Base-by-base conservation (phyloP, 2,113 vertebrate species). In the Brachypodius melanocephalos region DNA sequence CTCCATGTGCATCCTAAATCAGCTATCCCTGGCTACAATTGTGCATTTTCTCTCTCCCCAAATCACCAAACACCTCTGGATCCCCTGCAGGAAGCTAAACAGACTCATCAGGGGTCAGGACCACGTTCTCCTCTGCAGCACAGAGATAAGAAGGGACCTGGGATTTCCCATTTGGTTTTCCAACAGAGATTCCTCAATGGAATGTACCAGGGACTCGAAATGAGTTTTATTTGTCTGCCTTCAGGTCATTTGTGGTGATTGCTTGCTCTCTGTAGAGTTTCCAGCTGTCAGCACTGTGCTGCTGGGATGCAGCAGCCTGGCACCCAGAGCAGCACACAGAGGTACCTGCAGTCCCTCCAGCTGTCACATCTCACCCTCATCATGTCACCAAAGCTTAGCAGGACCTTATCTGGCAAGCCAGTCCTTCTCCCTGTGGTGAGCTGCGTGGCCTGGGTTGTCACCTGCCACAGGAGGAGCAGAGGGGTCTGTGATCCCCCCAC, bases 1-100 rank as follows among this genome's bases (percentile, higher is more conserved):
- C 51, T 74, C 83, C 45, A 46, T 29, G 28, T 54, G 77, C 88
- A 85, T 96, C 72, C 66, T 95, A 90, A 97, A 83, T 76, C 72
- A 74, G 52, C 28, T 48, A 86, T 96, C 84, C 52, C 77, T 96
- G 83, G 42, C 57, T 62, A 40, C 82, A 94, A 85, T 18, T 90
- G 82, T 46, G 32, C 51, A 66, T 43, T 67, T 95, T 88, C 61
- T 85, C 48, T 36, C 66, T 61, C 45, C 84, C 72, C 69, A 95
- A 85, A 95, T 62, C 77, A 67, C 46, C 66, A 88, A 79, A 83
- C 76, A n/a, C 32, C 62, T 80, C 71, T 93, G 55, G 61, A 83
- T 46, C 65, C 34, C 42, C 71, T 57, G 63, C 79, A 93, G 14
- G 13, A 85, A 28, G 48, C 65, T 65, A 7, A 89, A 63, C 52